Base-by-base conservation (phyloP, 1,140 invertebrate genomes). In the Coenobita brevimanus region DNA sequence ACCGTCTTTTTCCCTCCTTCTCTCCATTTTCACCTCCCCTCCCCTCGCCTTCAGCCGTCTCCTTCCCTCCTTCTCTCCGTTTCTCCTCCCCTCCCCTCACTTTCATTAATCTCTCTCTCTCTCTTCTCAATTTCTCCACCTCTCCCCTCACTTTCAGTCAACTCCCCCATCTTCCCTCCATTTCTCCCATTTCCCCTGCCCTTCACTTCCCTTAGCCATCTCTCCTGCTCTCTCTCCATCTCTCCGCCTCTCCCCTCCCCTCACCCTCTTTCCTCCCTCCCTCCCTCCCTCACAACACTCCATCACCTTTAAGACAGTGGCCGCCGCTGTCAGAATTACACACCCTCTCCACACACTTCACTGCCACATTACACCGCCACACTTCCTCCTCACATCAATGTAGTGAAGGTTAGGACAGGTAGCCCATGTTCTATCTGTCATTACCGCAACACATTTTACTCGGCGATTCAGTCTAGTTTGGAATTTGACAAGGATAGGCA, bases 1-100 rank as follows among this genome's bases (percentile, higher is more conserved):
- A n/a, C 30, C 64, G 17, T 10, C n/a, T 24, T 33, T 67, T n/a
- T 24, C n/a, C 6, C 64, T 67, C 64, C 30, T 33, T 24, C 64
- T 67, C 64, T 67, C 64, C n/a, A n/a, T 24, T n/a, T 10, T 6
- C n/a, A 6, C n/a, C n/a, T 24, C 64, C n/a, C 6, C 30, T 33
- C 30, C 64, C n/a, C 64, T 24, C n/a, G 6, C 64, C n/a, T 6
- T 67, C 64, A 24, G 8, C n/a, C 64, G 6, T 67, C 64, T 24
- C n/a, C 30, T n/a, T 67, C 64, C 30, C n/a, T 67, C 64, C 30
- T n/a, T 57, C 54, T 57, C 54, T 67, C 64, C n/a, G n/a, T 67
- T n/a, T 10, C 6, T 67, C 64, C 30, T 33, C 64, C 30, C n/a
- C 30, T 24, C n/a, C 64, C 21, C n/a, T 67, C 30, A 8, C 64